Conservation (phyloP, 2,888 invertebrate genomes). For the Epiblema foenella region DNA sequence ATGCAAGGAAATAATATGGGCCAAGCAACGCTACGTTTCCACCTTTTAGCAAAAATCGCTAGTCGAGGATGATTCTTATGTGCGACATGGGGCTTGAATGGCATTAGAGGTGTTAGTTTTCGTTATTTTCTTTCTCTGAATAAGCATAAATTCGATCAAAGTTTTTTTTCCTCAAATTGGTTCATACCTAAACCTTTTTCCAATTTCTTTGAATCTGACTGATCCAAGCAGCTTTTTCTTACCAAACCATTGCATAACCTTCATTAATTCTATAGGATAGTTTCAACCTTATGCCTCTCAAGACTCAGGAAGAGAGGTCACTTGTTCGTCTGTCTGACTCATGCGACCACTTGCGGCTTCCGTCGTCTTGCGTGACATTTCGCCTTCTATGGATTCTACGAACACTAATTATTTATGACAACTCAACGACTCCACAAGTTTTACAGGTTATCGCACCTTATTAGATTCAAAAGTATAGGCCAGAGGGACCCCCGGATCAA, state of each 20-base stretch:
- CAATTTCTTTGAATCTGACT: not conserved
- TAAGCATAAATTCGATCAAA: too few species aligned
- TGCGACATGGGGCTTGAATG: too few species aligned
- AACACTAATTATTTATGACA: conserved; percentile 2
- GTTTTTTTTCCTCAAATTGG: too few species aligned
- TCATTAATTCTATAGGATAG: not conserved
- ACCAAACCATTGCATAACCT: not conserved
- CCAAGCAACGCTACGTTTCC: too few species aligned
- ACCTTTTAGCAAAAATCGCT: too few species aligned
- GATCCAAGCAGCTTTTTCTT: not conserved
- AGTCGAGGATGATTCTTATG: too few species aligned
- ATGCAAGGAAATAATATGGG: too few species aligned
- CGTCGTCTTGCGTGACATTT: not conserved
- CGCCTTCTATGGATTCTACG: not conserved
- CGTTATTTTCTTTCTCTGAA: too few species aligned
- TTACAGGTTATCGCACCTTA: not conserved
- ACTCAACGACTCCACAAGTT: not conserved
- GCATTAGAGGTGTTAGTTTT: too few species aligned
- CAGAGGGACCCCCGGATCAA: not conserved
- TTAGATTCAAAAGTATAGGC: not conserved
- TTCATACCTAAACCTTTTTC: not conserved
- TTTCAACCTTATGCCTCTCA: conserved; percentile 15
- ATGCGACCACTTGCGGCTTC: not conserved
- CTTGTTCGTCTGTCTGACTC: conserved; percentile 10
- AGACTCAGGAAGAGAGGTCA: conserved; percentile 22